A percentile compares a stretch with the other conserved stretches of the same genome.
Conservation (phyloP, 64 coral and sea anemone genomes). For the Stylophora pistillata region DNA sequence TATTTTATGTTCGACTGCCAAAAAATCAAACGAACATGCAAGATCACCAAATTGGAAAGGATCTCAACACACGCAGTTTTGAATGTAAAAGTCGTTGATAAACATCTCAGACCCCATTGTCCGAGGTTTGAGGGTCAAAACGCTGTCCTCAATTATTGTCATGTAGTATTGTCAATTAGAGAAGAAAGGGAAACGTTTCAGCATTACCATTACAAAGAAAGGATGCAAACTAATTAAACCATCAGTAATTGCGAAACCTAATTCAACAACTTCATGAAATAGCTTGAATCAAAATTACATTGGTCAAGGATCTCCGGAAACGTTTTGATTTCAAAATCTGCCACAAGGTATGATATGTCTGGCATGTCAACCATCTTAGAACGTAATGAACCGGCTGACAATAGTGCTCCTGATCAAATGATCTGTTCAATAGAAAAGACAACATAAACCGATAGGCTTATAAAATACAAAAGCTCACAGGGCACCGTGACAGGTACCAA, state of each 20-base stretch:
- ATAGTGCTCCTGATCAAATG: too few relatives aligned
- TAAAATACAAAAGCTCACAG: too few relatives aligned
- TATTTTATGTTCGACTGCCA: neutral
- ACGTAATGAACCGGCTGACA: too few relatives aligned
- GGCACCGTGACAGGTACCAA: too few relatives aligned
- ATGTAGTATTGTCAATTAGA: neutral
- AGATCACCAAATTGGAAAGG: neutral
- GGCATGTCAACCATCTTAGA: neutral
- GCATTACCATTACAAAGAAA: conserved; percentile 31
- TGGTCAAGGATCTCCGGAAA: neutral
- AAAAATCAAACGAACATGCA: neutral
- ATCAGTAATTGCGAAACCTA: neutral
- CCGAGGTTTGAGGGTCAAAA: neutral
- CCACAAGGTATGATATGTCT: neutral
- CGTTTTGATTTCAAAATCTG: neutral
- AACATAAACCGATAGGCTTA: too few relatives aligned
- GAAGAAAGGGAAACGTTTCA: neutral
- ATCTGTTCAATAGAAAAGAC: too few relatives aligned
- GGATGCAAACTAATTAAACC: neutral
- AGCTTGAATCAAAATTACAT: neutral
- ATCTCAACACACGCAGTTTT: neutral
- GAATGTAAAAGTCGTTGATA: neutral
- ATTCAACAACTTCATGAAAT: neutral
- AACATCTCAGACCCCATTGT: neutral
- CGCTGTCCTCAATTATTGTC: conserved; percentile 20